These are phyloP conservation scores for Clarias laeviceps DNA, from an alignment of 2,797 vertebrate genomes.

Conservation along the genomic window DNA sequence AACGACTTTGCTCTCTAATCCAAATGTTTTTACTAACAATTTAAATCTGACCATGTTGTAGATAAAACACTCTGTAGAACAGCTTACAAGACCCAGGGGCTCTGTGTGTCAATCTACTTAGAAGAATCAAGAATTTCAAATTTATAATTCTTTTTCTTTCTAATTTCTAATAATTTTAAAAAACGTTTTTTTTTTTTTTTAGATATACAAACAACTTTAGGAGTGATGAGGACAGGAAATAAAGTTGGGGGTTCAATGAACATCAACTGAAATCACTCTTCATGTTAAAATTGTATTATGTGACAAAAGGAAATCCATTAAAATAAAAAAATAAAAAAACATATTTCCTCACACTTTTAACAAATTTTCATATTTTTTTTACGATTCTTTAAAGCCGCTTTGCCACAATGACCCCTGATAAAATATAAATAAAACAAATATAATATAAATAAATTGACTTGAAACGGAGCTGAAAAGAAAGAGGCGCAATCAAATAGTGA, in stretches of 20 bases:
- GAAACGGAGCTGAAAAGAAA: too few species aligned
- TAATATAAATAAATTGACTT: too few species aligned
- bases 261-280: background rate
- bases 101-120: background rate
- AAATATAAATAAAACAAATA: too few species aligned
- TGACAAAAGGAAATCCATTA: too few species aligned
- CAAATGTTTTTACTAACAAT: background rate
- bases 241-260: background rate
- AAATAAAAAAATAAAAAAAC: too few species aligned
- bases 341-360: too few species aligned
- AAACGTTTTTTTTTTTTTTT: background rate
- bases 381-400: too few species aligned
- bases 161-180: background rate
- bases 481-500: too few species aligned
- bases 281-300: background rate
- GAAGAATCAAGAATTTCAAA: background rate
- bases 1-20: background rate
- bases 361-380: too few species aligned
- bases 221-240: background rate
- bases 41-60: background rate
- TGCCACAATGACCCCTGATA: too few species aligned
- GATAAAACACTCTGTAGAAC: background rate
- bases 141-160: too few species aligned
- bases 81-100: background rate
- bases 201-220: background rate